These are phyloP conservation scores for Centropristis striata DNA, from an alignment of 2,113 vertebrate species.

Conservation along the genomic window DNA sequence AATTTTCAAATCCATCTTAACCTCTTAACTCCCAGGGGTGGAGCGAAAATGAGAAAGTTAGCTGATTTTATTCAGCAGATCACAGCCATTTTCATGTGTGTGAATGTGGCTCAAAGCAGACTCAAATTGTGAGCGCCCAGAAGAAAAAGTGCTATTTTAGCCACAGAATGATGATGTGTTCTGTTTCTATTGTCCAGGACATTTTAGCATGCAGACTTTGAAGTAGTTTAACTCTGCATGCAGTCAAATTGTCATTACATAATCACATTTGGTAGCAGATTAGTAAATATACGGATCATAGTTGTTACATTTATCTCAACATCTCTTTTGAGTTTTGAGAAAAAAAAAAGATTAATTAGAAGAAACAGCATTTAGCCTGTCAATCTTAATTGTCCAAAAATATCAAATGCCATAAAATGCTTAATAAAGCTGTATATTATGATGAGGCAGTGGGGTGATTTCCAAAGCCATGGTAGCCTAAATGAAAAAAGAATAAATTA, in stretches of 20 bases:
- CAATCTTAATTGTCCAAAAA: slow-evolving; percentile 43
- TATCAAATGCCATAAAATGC: slow-evolving; percentile 67
- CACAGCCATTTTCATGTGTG: slow-evolving; percentile 54
- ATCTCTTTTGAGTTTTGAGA: slow-evolving; percentile 20
- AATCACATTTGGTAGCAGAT: slow-evolving; percentile 15
- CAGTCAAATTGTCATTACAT: slow-evolving; percentile 30
- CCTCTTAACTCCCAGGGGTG: slow-evolving; percentile 29
- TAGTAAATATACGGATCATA: slow-evolving; percentile 25
- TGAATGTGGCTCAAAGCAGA: slow-evolving; percentile 30
- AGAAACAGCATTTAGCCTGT: slow-evolving; percentile 39
- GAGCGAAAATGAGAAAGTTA: slow-evolving; percentile 48
- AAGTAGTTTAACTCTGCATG: slow-evolving; percentile 35
- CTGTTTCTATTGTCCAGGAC: slow-evolving; percentile 19
- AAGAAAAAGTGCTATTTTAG: slow-evolving; percentile 27
- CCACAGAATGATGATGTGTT: slow-evolving; percentile 16
- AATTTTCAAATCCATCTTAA: slow-evolving; percentile 47
- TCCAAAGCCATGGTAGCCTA: slow-evolving; percentile 52
- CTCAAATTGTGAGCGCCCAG: slow-evolving; percentile 7
- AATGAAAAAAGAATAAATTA: slow-evolving; percentile 55
- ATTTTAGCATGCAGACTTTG: slow-evolving; percentile 23
- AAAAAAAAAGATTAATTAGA: slow-evolving; percentile 11
- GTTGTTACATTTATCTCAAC: slow-evolving; percentile 10
- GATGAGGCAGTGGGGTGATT: slow-evolving; percentile 49
- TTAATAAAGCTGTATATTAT: slow-evolving; percentile 64
- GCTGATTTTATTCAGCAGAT: slow-evolving; percentile 68